Percentiles rank a stretch among this genome's conserved stretches.
These are phyloP conservation scores for Drosophila melanosoma DNA, from an alignment of 2,888 invertebrate genomes.

Conservation along the genomic window DNA sequence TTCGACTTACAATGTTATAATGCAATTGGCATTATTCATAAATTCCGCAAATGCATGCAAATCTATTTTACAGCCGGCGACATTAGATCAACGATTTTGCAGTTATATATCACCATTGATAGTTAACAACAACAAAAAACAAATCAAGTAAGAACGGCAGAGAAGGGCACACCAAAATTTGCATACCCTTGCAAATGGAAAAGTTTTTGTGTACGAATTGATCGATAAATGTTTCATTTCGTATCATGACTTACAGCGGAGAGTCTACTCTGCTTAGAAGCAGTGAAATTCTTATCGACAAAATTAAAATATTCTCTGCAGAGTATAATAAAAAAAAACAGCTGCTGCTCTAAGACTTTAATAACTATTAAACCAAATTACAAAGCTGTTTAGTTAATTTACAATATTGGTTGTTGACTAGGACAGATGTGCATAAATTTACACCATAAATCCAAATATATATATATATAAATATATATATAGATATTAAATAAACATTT, in stretches of 20 bases:
- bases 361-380: constrained; percentile 28
- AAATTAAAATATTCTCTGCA: neutral
- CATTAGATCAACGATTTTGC: constrained; percentile 36
- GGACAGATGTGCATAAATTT: neutral
- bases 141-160: neutral
- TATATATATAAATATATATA: neutral
- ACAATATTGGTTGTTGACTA: constrained; percentile 15
- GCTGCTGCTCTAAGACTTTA: constrained; percentile 24
- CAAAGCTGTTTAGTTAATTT: constrained; percentile 53
- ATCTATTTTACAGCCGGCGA: constrained; percentile 37
- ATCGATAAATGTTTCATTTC: neutral
- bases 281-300: neutral
- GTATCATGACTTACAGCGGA: neutral
- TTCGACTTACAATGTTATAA: constrained; percentile 10
- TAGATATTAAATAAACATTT: neutral
- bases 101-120: constrained; percentile 26
- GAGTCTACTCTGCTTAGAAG: neutral
- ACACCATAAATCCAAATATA: neutral
- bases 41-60: constrained; percentile 36
- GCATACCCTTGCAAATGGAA: neutral
- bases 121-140: constrained; percentile 2
- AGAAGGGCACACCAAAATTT: neutral
- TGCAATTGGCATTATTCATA: constrained; percentile 18
- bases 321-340: constrained; percentile 19
- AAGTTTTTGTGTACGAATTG: neutral